These are phyloP conservation scores for Ophioninae sp. DNA, from an alignment of 2,888 invertebrate species.

Conservation along the genomic window DNA sequence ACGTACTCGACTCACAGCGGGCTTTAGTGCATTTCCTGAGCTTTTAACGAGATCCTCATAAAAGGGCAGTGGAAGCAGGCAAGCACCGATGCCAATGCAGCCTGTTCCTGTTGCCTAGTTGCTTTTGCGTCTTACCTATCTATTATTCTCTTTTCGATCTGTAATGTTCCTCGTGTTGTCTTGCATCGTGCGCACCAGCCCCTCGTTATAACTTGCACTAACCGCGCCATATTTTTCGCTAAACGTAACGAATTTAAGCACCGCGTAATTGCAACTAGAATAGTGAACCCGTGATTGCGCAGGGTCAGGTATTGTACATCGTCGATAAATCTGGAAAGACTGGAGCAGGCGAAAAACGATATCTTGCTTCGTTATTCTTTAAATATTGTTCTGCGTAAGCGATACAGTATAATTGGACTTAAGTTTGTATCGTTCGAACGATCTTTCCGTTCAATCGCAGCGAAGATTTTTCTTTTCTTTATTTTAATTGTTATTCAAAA, in stretches of 20 bases:
- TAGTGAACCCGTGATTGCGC: neutral
- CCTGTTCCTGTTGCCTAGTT: slow-evolving; percentile 21
- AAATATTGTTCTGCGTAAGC: neutral
- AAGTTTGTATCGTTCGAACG: no score
- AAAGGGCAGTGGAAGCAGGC: slow-evolving; percentile 60
- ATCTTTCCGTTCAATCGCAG: no score
- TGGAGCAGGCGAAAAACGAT: neutral
- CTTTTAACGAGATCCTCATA: slow-evolving; percentile 75
- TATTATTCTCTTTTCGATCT: slow-evolving; percentile 49
- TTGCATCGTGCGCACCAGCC: neutral
- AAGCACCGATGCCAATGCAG: slow-evolving; percentile 37
- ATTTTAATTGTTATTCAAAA: no score
- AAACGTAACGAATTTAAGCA: neutral
- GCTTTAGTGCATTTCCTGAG: slow-evolving; percentile 74
- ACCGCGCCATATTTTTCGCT: neutral
- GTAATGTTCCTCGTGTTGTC: slow-evolving; percentile 20
- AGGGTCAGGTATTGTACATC: neutral
- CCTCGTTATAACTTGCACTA: neutral
- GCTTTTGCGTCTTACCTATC: slow-evolving; percentile 47
- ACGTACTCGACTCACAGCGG: slow-evolving; percentile 32
- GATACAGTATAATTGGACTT: neutral
- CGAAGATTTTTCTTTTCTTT: no score
- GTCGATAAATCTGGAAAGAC: neutral
- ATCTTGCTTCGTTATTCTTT: neutral
- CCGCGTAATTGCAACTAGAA: neutral